Evolutionary conservation across 2,888 invertebrate genomes (phyloP), one percentile per base, ranked within the genome.

Genomic region (Nymphalis polychloros): DNA sequence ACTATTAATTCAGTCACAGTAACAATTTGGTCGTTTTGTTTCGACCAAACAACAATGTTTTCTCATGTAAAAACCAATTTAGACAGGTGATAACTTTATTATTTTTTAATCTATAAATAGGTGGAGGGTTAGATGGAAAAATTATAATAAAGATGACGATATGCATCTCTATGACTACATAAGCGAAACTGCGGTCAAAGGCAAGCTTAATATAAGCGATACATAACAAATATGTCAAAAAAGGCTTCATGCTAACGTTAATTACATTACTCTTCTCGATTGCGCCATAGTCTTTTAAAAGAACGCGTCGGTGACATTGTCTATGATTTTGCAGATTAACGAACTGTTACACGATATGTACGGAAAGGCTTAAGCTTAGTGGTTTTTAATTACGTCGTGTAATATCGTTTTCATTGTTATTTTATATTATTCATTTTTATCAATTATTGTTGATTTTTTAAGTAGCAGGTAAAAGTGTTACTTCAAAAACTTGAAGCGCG

Each of bases 241-340:
- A 2, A n/a, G 16, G 13, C 13, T 41, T 41, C 13, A 10, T 13
- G 2, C 0, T 16, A 13, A n/a, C 13, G 31, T 17, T n/a, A 57
- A 57, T 35, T 19, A 19, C 35, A 41, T 57, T 10, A 35, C n/a
- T 35, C 8, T 31, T 27, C n/a, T 41, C 19, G 19, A 10, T 41
- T 57, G 8, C 41, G 20, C 57, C 57, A 13, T 8, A 41, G 53
- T 8, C 53, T 55, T 27, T 31, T 41, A 41, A 55, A 55, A 31
- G 31, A 19, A 31, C 27, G 57, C 19, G 4, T 19, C 35, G 8
- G 57, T 35, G 31, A 13, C 57, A 57, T n/a, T 27, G 35, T 19
- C 35, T 77, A 79, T 82, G 79, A 82, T 81, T 81, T 82, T 77
- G 75, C 79, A 84, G 85, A 85, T 84, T 83, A 85, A 81, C 79